Evolutionary conservation across 2,797 vertebrate genomes (phyloP).

Genomic region (Thamnophis elegans): DNA sequence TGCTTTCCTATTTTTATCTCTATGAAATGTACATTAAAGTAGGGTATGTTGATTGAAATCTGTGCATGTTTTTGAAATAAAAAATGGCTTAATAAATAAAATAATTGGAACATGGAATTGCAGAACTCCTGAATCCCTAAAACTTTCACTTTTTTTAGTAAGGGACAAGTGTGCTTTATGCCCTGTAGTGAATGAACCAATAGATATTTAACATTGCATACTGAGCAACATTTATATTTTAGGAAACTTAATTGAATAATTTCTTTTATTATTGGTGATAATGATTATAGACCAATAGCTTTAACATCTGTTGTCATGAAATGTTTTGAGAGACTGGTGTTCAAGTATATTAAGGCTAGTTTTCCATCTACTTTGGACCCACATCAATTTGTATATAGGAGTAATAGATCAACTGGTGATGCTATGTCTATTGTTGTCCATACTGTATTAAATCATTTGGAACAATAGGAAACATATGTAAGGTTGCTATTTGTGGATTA

Average conservation of each 20-base stretch:
- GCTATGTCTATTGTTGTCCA: too few relatives aligned
- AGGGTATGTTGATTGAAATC: not conserved
- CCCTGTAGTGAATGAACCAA: not conserved
- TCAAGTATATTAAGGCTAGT: too few relatives aligned
- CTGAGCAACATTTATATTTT: not conserved
- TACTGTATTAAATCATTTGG: too few relatives aligned
- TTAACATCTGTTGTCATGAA: too few relatives aligned
- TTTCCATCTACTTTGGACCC: too few relatives aligned
- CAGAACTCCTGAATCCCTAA: not conserved
- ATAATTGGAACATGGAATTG: not conserved
- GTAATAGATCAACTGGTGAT: too few relatives aligned
- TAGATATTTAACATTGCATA: not conserved
- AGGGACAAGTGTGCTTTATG: not conserved
- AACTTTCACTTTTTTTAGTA: not conserved
- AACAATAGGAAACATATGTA: too few relatives aligned
- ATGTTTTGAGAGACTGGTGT: too few relatives aligned
- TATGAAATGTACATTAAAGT: not conserved
- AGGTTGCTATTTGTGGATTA: too few relatives aligned
- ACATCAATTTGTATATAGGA: too few relatives aligned
- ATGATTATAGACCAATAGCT: too few relatives aligned
- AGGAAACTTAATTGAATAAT: not conserved
- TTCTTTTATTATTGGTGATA: not conserved
- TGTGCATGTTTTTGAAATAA: not conserved
- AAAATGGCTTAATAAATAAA: not conserved
- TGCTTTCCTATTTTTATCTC: not conserved